phyloP scores from a whole-genome alignment of 1,140 invertebrate genomes.

The Drosophila lacteicornis region DNA sequence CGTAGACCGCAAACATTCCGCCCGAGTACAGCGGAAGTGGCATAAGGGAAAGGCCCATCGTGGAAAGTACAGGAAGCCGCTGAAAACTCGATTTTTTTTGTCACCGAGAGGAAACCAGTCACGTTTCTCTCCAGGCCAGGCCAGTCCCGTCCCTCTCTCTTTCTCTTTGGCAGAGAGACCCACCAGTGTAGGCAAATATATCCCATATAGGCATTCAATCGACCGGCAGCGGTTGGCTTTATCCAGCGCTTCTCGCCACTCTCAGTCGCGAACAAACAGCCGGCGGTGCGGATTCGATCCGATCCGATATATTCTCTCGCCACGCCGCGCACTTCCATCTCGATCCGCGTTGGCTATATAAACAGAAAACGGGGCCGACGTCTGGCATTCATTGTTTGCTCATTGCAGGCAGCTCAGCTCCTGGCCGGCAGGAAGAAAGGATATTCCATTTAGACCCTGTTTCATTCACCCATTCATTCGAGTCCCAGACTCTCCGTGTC shows the following conservation, averaged over 20 bases:
- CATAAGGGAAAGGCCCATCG: conserved; percentile 43
- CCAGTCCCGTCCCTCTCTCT: background rate
- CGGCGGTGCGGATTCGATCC: conserved; percentile 34
- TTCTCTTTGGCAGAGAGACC: background rate
- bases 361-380: conserved; percentile 57
- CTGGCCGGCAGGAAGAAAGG: conserved; percentile 14
- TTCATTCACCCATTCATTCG: conserved; percentile 31
- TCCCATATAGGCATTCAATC: conserved; percentile 25
- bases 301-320: conserved; percentile 39
- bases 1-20: conserved; percentile 4
- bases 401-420: conserved; percentile 54
- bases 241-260: conserved; percentile 38
- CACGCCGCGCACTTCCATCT: conserved; percentile 11
- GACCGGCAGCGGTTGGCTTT: conserved; percentile 27
- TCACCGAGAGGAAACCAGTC: conserved; percentile 30
- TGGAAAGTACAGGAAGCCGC: conserved; percentile 46
- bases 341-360: conserved; percentile 55
- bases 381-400: conserved; percentile 75
- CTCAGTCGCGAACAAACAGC: conserved; percentile 45
- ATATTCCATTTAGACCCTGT: conserved; percentile 7
- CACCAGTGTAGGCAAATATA: conserved; percentile 5
- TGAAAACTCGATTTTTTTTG: conserved; percentile 24
- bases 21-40: conserved; percentile 22
- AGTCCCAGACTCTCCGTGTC: background rate
- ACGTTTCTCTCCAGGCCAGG: conserved; percentile 16